Conservation (phyloP, 2,113 vertebrate species). For the Callipepla californica region DNA sequence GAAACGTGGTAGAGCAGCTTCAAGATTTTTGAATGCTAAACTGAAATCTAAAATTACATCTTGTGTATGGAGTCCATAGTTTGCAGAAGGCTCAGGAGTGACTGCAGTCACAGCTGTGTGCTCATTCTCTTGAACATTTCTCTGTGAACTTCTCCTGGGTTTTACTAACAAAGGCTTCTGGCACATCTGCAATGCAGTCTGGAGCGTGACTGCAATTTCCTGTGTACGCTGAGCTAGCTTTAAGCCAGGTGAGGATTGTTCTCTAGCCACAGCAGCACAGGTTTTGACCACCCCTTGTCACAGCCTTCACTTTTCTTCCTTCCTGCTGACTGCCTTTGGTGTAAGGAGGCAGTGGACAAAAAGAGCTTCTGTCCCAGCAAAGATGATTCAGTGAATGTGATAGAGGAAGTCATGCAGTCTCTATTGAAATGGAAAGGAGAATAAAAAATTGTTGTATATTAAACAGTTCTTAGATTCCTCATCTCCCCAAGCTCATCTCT, state of each 20-base stretch:
- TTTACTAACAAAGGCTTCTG: background rate
- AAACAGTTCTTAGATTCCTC: background rate
- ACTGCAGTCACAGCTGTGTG: fast-evolving
- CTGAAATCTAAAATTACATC: background rate
- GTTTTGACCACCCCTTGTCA: background rate
- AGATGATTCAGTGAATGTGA: background rate
- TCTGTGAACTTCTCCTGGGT: fast-evolving
- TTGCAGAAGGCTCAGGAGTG: background rate
- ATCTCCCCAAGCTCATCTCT: background rate
- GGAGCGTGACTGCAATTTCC: background rate
- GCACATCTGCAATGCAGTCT: background rate
- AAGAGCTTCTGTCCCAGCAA: background rate
- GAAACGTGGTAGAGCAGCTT: background rate
- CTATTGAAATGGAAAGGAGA: background rate
- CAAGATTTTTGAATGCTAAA: background rate
- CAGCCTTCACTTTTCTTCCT: background rate
- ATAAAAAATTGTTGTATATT: background rate
- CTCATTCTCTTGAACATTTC: background rate
- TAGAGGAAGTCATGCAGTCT: background rate
- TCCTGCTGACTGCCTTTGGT: background rate
- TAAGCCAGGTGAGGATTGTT: background rate
- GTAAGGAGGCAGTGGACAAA: background rate
- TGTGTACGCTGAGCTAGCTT: background rate
- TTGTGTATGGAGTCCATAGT: background rate
- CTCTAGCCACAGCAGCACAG: background rate